Evolutionary conservation across 2,113 vertebrate genomes (phyloP).

Genomic region (Turnix velox): DNA sequence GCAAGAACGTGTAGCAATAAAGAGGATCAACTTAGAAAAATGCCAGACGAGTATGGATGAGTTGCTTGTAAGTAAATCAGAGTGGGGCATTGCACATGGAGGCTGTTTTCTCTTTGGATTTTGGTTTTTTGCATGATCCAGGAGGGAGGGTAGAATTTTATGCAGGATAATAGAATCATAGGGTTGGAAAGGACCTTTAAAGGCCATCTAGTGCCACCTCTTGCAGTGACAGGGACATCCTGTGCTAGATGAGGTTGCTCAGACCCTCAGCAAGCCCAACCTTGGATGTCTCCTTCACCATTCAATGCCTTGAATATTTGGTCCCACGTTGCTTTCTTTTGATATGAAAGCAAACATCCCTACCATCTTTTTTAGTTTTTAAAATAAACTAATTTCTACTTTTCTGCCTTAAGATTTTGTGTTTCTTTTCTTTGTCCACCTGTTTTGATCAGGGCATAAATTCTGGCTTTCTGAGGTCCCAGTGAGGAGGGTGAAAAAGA

Average conservation of each 20-base stretch:
- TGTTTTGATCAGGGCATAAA: neutral
- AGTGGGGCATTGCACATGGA: neutral
- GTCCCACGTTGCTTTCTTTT: neutral
- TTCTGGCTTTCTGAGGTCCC: neutral
- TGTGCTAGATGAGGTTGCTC: too few species aligned
- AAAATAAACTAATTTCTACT: neutral
- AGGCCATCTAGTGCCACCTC: too few species aligned
- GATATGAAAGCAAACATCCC: neutral
- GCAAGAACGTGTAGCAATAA: slow-evolving; percentile 97
- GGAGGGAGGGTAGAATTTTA: neutral
- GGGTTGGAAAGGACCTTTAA: too few species aligned
- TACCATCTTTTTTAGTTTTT: neutral
- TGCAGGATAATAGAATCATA: neutral
- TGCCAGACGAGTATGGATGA: slow-evolving; percentile 99
- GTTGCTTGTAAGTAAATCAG: slow-evolving; percentile 85
- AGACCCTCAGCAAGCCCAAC: too few species aligned
- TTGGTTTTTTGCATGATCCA: neutral
- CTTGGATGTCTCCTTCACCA: too few species aligned
- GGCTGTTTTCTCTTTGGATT: neutral
- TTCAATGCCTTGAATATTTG: neutral
- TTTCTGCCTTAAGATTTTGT: slow-evolving; percentile 13
- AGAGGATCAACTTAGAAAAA: slow-evolving; percentile 99
- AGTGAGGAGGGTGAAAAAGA: neutral
- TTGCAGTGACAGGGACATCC: too few species aligned
- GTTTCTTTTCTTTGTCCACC: slow-evolving; percentile 6